Conservation (phyloP, 2,113 vertebrate genomes). For the Pontoporia blainvillei region DNA sequence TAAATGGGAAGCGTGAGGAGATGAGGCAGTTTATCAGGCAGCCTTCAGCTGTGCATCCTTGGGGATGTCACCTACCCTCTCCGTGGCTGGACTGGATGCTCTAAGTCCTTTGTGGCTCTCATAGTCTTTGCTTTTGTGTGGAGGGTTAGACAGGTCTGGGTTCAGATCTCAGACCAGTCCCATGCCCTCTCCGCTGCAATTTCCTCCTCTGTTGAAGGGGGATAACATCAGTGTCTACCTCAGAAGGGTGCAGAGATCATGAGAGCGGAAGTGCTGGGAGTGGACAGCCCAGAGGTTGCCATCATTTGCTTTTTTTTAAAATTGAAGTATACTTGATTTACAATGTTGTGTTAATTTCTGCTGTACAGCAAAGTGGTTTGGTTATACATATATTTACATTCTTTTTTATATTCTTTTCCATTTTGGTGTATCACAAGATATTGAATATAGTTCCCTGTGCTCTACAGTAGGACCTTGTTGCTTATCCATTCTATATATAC, state of each 20-base stretch:
- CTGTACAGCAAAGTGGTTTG: not conserved
- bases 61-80: not conserved
- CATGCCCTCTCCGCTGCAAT: not conserved
- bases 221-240: not conserved
- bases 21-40: not conserved
- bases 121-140: not conserved
- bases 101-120: not conserved
- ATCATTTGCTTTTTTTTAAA: too few relatives aligned
- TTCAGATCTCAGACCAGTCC: not conserved
- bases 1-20: not conserved
- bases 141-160: not conserved
- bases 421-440: not conserved
- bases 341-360: not conserved
- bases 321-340: not conserved
- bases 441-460: not conserved
- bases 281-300: not conserved
- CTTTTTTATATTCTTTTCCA: not conserved
- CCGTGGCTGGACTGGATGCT: not conserved
- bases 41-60: not conserved
- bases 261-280: not conserved
- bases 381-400: not conserved
- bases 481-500: not conserved
- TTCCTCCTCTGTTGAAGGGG: not conserved
- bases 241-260: not conserved
- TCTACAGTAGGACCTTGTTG: not conserved